A percentile compares a stretch with the other conserved stretches of the same genome.
phyloP scores from a whole-genome alignment of 1,140 invertebrate genomes.

The Nautilus pompilius region DNA sequence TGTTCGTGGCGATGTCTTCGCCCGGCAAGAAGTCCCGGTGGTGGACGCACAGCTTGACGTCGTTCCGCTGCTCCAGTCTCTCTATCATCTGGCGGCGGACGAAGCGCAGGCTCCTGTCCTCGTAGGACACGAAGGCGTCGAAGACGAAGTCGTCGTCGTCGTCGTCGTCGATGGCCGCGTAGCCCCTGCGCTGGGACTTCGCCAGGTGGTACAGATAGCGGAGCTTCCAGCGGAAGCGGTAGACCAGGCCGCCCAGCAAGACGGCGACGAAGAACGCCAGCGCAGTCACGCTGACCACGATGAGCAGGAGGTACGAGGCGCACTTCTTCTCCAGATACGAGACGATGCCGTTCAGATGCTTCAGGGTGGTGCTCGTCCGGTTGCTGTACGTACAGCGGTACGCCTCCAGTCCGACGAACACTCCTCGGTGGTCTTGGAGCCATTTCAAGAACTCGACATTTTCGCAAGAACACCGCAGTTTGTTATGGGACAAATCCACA shows the following conservation, averaged over 20 bases:
- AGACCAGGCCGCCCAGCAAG: not conserved
- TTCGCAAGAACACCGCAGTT: constrained; percentile 8
- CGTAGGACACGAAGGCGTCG: constrained; percentile 1
- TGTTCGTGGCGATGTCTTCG: constrained; percentile 61
- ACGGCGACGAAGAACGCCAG: constrained; percentile 3
- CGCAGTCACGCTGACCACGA: not conserved
- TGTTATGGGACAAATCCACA: constrained; percentile 9
- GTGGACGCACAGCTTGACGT: constrained; percentile 27
- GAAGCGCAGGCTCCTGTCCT: not conserved
- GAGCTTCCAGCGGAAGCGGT: constrained; percentile 12
- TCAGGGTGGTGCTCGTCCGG: not conserved
- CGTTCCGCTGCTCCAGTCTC: constrained; percentile 17
- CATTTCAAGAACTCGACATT: constrained; percentile 11
- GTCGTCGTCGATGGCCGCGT: not conserved
- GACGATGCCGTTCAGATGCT: not conserved
- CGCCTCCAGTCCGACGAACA: not conserved
- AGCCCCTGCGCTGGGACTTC: not conserved
- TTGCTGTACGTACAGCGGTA: constrained; percentile 7
- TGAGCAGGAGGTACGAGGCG: constrained; percentile 4
- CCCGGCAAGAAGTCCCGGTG: constrained; percentile 37
- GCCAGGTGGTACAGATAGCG: constrained; percentile 14
- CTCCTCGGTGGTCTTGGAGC: not conserved
- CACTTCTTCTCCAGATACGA: constrained; percentile 4
- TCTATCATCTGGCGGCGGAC: constrained; percentile 5
- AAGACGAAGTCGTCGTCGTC: not conserved